Base-by-base conservation (phyloP, 2,113 vertebrate species). In the Murina feae region DNA sequence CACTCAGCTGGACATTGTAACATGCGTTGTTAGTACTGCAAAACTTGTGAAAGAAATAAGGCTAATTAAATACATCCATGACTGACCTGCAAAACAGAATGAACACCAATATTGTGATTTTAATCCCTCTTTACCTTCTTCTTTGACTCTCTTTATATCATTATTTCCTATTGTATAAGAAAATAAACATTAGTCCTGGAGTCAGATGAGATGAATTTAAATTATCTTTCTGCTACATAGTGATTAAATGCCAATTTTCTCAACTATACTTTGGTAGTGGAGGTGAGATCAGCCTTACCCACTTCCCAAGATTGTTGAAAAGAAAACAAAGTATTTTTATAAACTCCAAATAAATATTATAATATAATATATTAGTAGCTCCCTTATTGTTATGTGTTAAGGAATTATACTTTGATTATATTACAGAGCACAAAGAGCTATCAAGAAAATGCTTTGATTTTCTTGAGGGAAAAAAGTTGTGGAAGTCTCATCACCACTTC, bases 401-500 rank as follows among this genome's bases (percentile, higher is more conserved):
- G 20, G 2, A 32, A 88, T 85, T 66, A 63, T 63, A 12, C 20
- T 11, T 13, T 90, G 7, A 69, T 25, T 84, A 25, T 42, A 83
- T 39, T 12, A 86, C 39, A 87, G 17, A 16, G 21, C 39, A 65
- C 28, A 96, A 68, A 87, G 32, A 75, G 25, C 4, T 90, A 23
- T 63, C 44, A 71, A 86, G 6, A 76, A 94, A 89, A 78, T 55
- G 2, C 5, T 89, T 91, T 95, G 17, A 53, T 89, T 86, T 90
- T 86, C 18, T 63, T 71, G 14, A 72, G 69, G 44, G 9, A 58
- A 94, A 75, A 7, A 74, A 25, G 6, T 42, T 72, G 20, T 63
- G 78, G 23, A 81, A 25, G 5, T 63, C 21, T 81, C 18, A 63
- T 76, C 28, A 72, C 5, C 9, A 32, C 49, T 93, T 75, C 49